Evolutionary conservation across 1,140 invertebrate genomes (phyloP), one percentile per base, ranked within the genome.

Genomic region (Anoplolepis gracilipes): DNA sequence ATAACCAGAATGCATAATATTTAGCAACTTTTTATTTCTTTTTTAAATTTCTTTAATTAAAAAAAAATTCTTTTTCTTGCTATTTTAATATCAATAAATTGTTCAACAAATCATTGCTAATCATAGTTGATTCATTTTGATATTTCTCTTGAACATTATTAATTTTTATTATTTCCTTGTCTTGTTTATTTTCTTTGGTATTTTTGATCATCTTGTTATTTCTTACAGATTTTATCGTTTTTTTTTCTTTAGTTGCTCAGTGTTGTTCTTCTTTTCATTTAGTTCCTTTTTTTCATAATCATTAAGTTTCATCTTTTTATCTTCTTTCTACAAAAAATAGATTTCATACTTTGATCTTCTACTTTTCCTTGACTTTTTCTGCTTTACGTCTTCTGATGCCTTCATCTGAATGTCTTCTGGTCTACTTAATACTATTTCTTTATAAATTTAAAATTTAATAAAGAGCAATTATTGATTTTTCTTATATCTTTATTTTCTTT

Each of bases 211-310:
- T 36, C 6, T 36, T 36, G 33, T 46, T 73, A 49, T 16, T 59
- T 61, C 36, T 89, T 55, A n/a, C n/a, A n/a, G n/a, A n/a, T n/a
- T 67, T 42, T 57, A 75, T 84, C 39, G n/a, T n/a, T 49, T 78
- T 39, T 62, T 78, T 46, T 19, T 62, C 28, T 76, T 75, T 16
- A 6, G 5, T 6, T 13, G 2, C 42, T 75, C 13, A 59, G 0
- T 49, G 72, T 46, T 33, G 39, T 30, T 86, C 75, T 30, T 86
- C 75, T 72, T 30, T 22, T 55, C 8, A 62, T 65, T 72, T 82
- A 73, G 25, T 3, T 62, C 6, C 10, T 46, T 59, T 33, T 36
- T 16, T 75, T 46, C 25, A n/a, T 6, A 16, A 25, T 3, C 33
- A 42, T 4, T 42, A 69, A 59, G 5, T 4, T 33, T 55, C 19